Conservation (phyloP, 2,797 vertebrate genomes). For the Glossophaga mutica region DNA sequence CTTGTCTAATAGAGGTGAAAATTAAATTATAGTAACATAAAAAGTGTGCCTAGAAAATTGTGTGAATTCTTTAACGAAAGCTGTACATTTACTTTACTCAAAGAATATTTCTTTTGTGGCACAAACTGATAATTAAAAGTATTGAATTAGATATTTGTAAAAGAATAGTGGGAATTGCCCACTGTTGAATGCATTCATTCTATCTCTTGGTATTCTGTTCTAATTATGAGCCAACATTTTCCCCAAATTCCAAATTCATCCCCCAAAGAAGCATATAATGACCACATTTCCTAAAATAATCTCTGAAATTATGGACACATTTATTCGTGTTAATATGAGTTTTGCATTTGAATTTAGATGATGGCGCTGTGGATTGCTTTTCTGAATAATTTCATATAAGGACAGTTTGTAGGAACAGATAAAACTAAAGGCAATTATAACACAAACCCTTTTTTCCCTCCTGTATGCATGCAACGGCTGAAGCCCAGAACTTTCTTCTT, state of each 20-base stretch:
- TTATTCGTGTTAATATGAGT: conserved; percentile 41
- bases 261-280: conserved; percentile 52
- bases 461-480: background rate
- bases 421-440: conserved; percentile 40
- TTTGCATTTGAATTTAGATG: conserved; percentile 50
- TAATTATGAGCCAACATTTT: conserved; percentile 35
- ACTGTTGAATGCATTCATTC: background rate
- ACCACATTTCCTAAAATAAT: conserved; percentile 59
- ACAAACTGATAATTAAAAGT: conserved; percentile 31
- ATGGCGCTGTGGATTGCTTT: conserved; percentile 27
- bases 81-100: background rate
- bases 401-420: conserved; percentile 44
- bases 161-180: background rate
- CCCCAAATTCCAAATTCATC: conserved; percentile 49
- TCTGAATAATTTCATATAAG: conserved; percentile 41
- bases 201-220: background rate
- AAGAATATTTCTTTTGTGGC: background rate
- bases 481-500: background rate
- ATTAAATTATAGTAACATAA: conserved; percentile 50
- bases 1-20: conserved; percentile 58
- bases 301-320: conserved; percentile 48
- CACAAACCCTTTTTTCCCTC: background rate
- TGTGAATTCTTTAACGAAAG: conserved; percentile 2
- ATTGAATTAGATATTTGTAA: conserved; percentile 2
- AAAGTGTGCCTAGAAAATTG: conserved; percentile 38